A percentile compares a stretch with the other conserved stretches of the same genome.
phyloP scores from a whole-genome alignment of 2,113 vertebrate genomes.

The Leptosomus discolor region DNA sequence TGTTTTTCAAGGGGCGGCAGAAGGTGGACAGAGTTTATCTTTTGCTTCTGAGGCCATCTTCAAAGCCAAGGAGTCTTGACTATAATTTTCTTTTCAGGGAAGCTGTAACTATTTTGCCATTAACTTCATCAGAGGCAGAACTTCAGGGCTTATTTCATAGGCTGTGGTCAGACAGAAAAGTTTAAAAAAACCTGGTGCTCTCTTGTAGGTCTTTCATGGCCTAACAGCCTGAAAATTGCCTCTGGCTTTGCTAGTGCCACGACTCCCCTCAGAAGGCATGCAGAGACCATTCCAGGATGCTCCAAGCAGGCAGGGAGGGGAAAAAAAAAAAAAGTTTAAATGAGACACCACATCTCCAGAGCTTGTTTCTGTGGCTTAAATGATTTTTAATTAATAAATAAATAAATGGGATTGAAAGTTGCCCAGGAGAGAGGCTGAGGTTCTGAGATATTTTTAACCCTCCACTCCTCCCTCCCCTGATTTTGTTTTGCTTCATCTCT shows the following conservation, averaged over 20 bases:
- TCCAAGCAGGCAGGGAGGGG: background rate
- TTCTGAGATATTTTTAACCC: constrained; percentile 43
- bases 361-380: constrained; percentile 64
- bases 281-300: background rate
- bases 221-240: background rate
- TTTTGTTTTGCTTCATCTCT: background rate
- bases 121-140: background rate
- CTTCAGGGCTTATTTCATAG: background rate
- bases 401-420: constrained; percentile 66
- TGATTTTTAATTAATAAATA: constrained; percentile 74
- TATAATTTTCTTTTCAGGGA: background rate
- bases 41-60: background rate
- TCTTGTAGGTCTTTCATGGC: background rate
- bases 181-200: background rate
- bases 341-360: constrained; percentile 16
- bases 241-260: background rate
- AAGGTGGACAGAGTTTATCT: background rate
- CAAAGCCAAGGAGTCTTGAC: background rate
- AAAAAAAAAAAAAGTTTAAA: constrained; percentile 39
- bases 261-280: background rate
- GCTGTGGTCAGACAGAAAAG: background rate
- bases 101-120: background rate
- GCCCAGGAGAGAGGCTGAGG: constrained; percentile 1
- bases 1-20: background rate
- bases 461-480: background rate